phyloP scores from a whole-genome alignment of 1,140 invertebrate genomes.

The Tetramorium alpestre region DNA sequence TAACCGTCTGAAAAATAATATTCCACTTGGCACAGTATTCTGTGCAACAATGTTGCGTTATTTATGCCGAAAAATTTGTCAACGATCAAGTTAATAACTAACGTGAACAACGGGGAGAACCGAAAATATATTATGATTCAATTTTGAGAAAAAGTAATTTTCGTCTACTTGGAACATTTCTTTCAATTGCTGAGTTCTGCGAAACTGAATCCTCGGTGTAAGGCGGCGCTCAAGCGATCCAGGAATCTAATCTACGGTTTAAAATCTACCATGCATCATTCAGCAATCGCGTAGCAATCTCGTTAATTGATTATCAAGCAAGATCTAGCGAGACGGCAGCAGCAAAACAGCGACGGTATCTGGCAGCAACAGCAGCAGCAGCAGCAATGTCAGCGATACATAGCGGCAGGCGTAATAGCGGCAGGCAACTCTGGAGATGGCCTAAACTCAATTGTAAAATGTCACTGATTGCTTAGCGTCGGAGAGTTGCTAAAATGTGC shows the following conservation, averaged over 20 bases:
- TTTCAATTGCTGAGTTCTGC: constrained; percentile 6
- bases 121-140: too few relatives aligned
- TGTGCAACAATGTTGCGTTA: neutral
- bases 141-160: too few relatives aligned
- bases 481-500: constrained; percentile 75
- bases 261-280: constrained; percentile 62
- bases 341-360: neutral
- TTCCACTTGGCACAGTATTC: neutral
- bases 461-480: constrained; percentile 80
- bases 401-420: constrained; percentile 75
- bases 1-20: neutral
- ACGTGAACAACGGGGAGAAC: too few relatives aligned
- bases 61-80: neutral
- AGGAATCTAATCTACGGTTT: neutral
- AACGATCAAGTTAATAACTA: too few relatives aligned
- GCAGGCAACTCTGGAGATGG: constrained; percentile 86
- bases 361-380: constrained; percentile 9
- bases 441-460: constrained; percentile 81
- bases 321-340: constrained; percentile 14
- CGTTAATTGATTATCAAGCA: constrained; percentile 35
- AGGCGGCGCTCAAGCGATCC: neutral
- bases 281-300: constrained; percentile 10
- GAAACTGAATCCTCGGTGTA: neutral
- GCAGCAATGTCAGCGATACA: constrained; percentile 56
- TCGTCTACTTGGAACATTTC: neutral